phyloP scores from a whole-genome alignment of 2,888 invertebrate genomes.

The Zhengitettix transpicula region DNA sequence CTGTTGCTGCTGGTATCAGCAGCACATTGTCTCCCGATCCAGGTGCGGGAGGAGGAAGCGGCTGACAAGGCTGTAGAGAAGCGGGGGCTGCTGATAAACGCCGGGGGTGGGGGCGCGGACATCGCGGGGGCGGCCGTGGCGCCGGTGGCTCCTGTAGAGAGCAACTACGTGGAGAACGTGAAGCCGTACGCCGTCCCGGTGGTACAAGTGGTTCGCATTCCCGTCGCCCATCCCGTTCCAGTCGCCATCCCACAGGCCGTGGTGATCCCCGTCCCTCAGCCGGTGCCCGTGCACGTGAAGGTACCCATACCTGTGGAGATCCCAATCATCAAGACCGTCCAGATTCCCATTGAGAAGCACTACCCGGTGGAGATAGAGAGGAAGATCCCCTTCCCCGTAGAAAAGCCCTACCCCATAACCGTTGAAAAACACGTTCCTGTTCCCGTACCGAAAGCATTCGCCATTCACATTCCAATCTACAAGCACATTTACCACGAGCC shows the following conservation, averaged over 20 bases:
- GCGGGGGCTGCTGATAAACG: not conserved
- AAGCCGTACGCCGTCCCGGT: not conserved
- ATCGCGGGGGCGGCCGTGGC: not conserved
- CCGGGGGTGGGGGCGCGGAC: not conserved
- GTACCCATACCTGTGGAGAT: conserved; percentile 1
- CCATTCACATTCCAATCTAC: conserved; percentile 2
- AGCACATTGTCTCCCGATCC: not conserved
- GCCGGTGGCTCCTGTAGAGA: not conserved
- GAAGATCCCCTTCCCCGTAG: conserved; percentile 1
- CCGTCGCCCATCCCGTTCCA: conserved; percentile 1
- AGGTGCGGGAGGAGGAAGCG: not conserved
- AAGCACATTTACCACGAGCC: conserved; percentile 4
- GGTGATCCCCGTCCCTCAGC: conserved; percentile 1
- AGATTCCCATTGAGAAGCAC: conserved; percentile 1
- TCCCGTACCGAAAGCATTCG: conserved; percentile 3
- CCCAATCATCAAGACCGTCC: not conserved
- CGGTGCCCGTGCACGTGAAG: conserved; percentile 1
- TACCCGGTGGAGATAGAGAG: conserved; percentile 2
- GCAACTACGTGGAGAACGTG: not conserved
- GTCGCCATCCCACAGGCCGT: conserved; percentile 1
- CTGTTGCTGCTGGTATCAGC: not conserved
- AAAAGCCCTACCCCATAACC: conserved; percentile 1
- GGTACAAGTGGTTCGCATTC: not conserved
- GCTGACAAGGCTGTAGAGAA: not conserved
- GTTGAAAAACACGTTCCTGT: conserved; percentile 5